Percentiles rank a stretch among this genome's conserved stretches.
Conservation (phyloP, 23 tunicate genomes). For the Ciona savignyi region DNA sequence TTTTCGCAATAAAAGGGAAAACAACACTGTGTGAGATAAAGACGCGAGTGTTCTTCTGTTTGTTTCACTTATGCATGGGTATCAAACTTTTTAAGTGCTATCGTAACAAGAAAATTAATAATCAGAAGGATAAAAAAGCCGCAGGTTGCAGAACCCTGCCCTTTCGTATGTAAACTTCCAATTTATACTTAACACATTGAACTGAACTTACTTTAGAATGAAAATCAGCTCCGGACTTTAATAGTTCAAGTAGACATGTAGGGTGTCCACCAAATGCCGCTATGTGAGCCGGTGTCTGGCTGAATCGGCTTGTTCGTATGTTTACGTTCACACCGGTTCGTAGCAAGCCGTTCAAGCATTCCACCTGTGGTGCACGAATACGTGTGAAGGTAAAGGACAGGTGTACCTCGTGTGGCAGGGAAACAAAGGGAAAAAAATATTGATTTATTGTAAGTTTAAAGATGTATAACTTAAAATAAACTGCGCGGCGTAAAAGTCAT, state of each 20-base stretch:
- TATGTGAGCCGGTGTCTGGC: slow-evolving; percentile 84
- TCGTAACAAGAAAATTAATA: too few species aligned
- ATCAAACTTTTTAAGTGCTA: too few species aligned
- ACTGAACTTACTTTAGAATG: slow-evolving; percentile 66
- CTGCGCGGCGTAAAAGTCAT: too few species aligned
- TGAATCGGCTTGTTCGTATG: slow-evolving; percentile 45
- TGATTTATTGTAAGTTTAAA: too few species aligned
- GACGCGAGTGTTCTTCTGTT: too few species aligned
- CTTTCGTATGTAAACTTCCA: slow-evolving; percentile 48
- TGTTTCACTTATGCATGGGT: too few species aligned
- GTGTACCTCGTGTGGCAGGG: background rate
- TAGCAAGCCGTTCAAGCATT: slow-evolving; percentile 58
- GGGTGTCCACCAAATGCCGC: slow-evolving; percentile 92
- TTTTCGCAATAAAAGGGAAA: too few species aligned
- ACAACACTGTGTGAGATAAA: too few species aligned
- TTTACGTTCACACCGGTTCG: slow-evolving; percentile 58
- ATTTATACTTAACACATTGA: too few species aligned
- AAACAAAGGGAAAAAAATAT: background rate
- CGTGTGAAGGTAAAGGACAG: background rate
- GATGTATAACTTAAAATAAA: too few species aligned
- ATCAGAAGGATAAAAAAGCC: slow-evolving; percentile 56
- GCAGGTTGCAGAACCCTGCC: slow-evolving; percentile 61
- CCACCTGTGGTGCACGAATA: slow-evolving; percentile 8
- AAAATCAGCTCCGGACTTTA: slow-evolving; percentile 60
- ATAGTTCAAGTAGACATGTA: slow-evolving; percentile 16